Evolutionary conservation across 1,140 invertebrate species (phyloP), one percentile per base, ranked within the genome.

Genomic region (Conopomorpha cramerella): DNA sequence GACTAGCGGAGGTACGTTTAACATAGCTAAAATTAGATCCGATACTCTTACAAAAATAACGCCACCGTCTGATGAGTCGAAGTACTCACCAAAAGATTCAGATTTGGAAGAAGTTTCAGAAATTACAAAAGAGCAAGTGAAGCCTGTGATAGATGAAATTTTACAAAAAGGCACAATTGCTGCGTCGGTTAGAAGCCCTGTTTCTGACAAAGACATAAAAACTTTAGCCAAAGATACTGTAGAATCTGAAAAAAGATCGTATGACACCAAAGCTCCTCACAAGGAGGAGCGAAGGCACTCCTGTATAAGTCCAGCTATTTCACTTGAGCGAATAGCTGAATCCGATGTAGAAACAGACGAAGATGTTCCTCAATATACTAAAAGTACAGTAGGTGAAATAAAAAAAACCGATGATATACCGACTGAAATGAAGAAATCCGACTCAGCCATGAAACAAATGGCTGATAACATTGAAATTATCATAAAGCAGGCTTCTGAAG

Each of bases 381-480:
- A 33, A 36, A 15, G 47, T 25, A 32, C 31, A 16, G 28, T 13
- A 8, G 33, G 46, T 29, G 51, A 30, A 17, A n/a, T 30, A 15
- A 44, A 43, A 34, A 36, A 41, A 15, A 35, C 47, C 14, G 45
- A 55, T 19, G 39, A 10, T 6, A 47, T 38, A 34, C 46, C 34
- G 35, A 8, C 16, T 18, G 57, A 58, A 37, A 45, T 76, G 35
- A 73, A 73, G 43, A 76, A 76, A 48, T 76, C 68, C 26, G 71
- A 76, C 38, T 73, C 71, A 14, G 61, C 66, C 6, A 76, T 76
- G 68, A 76, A 76, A 41, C 63, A 76, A 56, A 76, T 76, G 66
- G 71, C 71, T 16, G 71, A 76, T 36, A 76, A 76, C 43, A 76
- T 76, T 41, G 71, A 76, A 61, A 76, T 76, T n/a, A 73, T 76